A percentile compares a stretch with the other conserved stretches of the same genome.
phyloP scores from a whole-genome alignment of 1,140 invertebrate species.

The Nylanderia fulva region DNA sequence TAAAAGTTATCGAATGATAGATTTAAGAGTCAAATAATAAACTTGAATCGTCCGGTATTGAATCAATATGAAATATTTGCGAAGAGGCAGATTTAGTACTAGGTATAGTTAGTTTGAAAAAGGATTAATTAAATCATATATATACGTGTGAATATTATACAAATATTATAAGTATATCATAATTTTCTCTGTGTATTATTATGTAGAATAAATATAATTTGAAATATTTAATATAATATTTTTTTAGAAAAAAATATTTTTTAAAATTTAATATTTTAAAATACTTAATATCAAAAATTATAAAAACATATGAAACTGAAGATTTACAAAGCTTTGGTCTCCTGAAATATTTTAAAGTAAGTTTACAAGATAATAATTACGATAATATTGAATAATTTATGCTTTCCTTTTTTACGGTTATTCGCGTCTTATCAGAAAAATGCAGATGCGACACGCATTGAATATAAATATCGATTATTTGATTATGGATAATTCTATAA shows the following conservation, averaged over 20 bases:
- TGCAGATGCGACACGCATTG: background rate
- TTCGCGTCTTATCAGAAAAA: background rate
- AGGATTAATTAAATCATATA: background rate
- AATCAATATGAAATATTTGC: background rate
- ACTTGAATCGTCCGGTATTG: background rate
- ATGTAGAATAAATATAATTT: background rate
- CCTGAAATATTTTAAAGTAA: background rate
- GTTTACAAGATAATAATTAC: no score
- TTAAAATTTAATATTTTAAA: background rate
- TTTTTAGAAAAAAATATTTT: no score
- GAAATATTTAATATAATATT: background rate
- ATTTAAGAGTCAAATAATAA: background rate
- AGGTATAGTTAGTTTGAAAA: background rate
- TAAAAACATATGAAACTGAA: background rate
- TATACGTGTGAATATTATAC: background rate
- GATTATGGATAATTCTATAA: slow-evolving; percentile 28
- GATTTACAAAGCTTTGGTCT: background rate
- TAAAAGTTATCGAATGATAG: background rate
- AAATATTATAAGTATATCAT: no score
- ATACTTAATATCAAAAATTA: background rate
- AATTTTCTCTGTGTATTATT: background rate
- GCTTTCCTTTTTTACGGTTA: background rate
- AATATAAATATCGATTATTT: background rate
- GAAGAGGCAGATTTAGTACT: background rate
- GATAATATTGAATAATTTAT: background rate